phyloP scores from a whole-genome alignment of 64 coral and sea anemone genomes.

The Astreopora myriophthalma region DNA sequence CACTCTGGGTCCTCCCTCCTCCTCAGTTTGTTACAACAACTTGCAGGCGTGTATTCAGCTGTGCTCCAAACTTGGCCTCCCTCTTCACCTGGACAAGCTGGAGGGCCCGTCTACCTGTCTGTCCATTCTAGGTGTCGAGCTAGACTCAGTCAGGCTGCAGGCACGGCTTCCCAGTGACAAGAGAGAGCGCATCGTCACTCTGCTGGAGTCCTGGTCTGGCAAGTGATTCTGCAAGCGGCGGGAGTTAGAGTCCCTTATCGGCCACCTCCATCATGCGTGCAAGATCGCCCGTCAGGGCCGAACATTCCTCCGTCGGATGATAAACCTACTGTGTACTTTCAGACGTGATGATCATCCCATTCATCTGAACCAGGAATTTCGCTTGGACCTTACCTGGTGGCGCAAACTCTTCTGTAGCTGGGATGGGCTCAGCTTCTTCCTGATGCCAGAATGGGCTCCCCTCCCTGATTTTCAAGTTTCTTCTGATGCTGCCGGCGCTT shows the following conservation, averaged over 20 bases:
- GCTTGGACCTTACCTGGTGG: conserved; percentile 46
- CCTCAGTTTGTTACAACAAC: neutral
- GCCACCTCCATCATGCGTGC: neutral
- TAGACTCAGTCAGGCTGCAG: neutral
- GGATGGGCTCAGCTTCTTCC: conserved; percentile 27
- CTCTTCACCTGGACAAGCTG: neutral
- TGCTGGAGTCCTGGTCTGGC: neutral
- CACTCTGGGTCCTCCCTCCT: neutral
- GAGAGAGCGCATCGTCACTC: neutral
- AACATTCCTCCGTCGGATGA: conserved; percentile 38
- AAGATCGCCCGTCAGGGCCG: neutral
- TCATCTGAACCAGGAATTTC: neutral
- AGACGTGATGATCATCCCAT: conserved; percentile 38
- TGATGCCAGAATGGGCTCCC: neutral
- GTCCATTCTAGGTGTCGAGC: neutral
- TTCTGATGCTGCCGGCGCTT: neutral
- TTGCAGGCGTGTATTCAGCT: neutral
- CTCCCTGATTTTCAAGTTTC: neutral
- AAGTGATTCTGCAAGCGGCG: neutral
- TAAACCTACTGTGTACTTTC: conserved; percentile 1
- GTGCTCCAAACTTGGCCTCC: neutral
- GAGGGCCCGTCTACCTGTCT: neutral
- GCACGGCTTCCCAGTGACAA: neutral
- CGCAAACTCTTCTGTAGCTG: neutral
- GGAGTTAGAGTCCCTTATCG: neutral